Conservation (phyloP, 1,140 invertebrate genomes). For the Dreissena polymorpha region DNA sequence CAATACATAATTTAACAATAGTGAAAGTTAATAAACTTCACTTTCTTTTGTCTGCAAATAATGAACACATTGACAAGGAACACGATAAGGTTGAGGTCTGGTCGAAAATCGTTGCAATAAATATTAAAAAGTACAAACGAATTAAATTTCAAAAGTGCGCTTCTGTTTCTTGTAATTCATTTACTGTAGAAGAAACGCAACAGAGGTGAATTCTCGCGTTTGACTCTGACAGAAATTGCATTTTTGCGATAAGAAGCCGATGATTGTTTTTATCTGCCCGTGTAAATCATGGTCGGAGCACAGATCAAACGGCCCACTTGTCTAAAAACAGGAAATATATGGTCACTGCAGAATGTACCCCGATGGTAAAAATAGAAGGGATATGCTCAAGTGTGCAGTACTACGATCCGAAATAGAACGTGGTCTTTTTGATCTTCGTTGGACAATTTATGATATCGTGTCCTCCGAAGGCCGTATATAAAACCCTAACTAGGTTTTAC, state of each 20-base stretch:
- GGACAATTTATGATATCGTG: conserved; percentile 29
- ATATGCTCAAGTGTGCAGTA: conserved; percentile 22
- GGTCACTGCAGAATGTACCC: neutral
- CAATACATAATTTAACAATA: too few species aligned
- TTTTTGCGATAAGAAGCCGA: conserved; percentile 26
- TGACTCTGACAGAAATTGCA: conserved; percentile 34
- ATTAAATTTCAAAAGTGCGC: too few species aligned
- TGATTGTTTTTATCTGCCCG: conserved; percentile 45
- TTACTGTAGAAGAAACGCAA: too few species aligned
- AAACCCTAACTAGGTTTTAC: neutral
- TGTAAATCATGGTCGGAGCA: conserved; percentile 33
- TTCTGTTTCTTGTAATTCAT: too few species aligned
- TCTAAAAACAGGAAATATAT: conserved; percentile 40
- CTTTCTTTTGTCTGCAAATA: too few species aligned
- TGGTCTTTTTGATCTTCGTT: conserved; percentile 34
- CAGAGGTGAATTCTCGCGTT: neutral
- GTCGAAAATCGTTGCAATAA: too few species aligned
- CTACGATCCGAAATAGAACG: conserved; percentile 29
- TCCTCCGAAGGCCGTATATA: conserved; percentile 17
- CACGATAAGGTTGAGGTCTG: too few species aligned
- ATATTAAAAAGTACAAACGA: too few species aligned
- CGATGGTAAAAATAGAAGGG: neutral
- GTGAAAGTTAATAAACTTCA: too few species aligned
- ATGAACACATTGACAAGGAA: too few species aligned
- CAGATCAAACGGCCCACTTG: conserved; percentile 38